These are phyloP conservation scores for Cynopterus brachyotis DNA, from an alignment of 2,113 vertebrate genomes.

Conservation along the genomic window DNA sequence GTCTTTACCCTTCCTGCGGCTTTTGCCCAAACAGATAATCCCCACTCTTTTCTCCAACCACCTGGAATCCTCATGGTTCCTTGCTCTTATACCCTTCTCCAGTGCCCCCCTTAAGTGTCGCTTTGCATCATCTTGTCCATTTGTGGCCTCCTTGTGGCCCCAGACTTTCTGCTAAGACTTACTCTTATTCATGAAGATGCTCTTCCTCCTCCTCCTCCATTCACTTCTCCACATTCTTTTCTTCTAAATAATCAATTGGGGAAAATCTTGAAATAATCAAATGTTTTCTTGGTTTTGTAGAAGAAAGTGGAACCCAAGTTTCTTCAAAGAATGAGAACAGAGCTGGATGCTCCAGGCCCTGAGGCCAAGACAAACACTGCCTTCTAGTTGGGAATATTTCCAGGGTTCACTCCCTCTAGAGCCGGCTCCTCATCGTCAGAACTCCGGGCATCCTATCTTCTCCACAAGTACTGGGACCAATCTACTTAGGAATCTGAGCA, in stretches of 20 bases:
- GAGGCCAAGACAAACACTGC: background rate
- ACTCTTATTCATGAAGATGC: background rate
- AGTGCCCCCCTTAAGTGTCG: no score
- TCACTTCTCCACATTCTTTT: background rate
- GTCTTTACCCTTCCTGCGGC: background rate
- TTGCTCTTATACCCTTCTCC: background rate
- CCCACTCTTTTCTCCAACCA: background rate
- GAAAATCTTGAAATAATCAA: background rate
- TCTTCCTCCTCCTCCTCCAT: background rate
- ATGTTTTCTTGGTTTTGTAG: background rate
- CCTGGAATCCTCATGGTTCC: no score
- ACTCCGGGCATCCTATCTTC: background rate
- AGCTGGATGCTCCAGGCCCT: background rate
- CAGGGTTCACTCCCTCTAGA: fast-evolving
- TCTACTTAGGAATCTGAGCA: background rate
- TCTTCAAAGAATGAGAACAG: background rate
- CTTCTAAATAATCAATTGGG: background rate
- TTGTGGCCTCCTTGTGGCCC: background rate
- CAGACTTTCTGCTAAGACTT: background rate
- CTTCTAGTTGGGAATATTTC: background rate
- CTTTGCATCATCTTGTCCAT: background rate
- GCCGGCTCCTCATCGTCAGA: background rate
- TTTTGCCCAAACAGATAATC: background rate
- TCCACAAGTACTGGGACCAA: background rate
- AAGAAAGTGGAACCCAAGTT: background rate